Base-by-base conservation (phyloP, 1,140 invertebrate species). In the Drosophila mojavensis region DNA sequence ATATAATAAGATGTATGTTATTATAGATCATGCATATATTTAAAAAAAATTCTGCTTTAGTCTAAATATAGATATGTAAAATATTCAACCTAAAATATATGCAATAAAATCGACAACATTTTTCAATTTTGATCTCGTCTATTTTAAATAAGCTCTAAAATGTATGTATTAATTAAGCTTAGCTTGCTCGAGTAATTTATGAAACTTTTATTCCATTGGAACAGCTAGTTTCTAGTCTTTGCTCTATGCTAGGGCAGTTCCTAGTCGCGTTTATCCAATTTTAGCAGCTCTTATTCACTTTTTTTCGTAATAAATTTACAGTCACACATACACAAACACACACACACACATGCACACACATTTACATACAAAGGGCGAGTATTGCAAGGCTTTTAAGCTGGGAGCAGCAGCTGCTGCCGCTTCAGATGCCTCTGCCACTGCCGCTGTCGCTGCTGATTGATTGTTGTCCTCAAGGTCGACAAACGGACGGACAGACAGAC, bases 401-500 rank as follows among this genome's bases (percentile, higher is more conserved):
- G 39, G 71, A 75, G 65, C 48, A 63, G 70, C 53, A 13, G 41
- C 26, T 43, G 63, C 59, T 78, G 58, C 36, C 26, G 43, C 20
- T 3, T 2, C 28, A 48, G 58, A 26, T 36, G 43, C 20, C 20
- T 2, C 28, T 60, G 58, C 41, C 41, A 4, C 13, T 43, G 41
- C 13, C 41, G 11, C 7, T 47, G 24, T 9, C 26, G 26, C 41
- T 65, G 70, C 45, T 86, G 83, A 88, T 86, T 83, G 83, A 89
- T 89, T 86, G 82, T 76, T 83, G 82, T 86, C 79, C 83, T 83
- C 83, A 86, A 86, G 83, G 83, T 86, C 83, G 78, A 48, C 62
- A 15, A n/a, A 60, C 41, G 33, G 36, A 39, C 54, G n/a, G 11
- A 60, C 17, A 24, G 36, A 63, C 59, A 50, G 11, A 60, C 26